Evolutionary conservation across 2,113 vertebrate genomes (phyloP), one percentile per base, ranked within the genome.

Genomic region (Notarius quadriscutis): DNA sequence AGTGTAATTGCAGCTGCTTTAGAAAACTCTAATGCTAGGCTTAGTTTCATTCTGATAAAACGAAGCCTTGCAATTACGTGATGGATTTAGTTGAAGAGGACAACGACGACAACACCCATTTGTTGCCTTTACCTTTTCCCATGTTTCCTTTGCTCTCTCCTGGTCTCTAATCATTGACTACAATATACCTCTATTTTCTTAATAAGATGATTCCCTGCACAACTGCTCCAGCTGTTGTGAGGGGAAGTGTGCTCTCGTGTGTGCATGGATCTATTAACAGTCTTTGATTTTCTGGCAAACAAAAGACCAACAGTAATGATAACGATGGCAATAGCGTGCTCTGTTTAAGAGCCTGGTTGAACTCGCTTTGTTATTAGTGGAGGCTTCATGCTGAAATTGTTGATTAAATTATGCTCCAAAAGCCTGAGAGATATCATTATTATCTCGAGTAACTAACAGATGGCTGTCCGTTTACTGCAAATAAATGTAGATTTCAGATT

Each of bases 181-280:
- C 62, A 86, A 81, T 81, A 69, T 27, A 51, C 20, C 77, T 86
- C 51, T 69, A 48, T 86, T 86, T 86, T 41, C 51, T 55, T 69
- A 69, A 63, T 53, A 78, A 77, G 63, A 72, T 15, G 4, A 27
- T 34, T 80, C 41, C 53, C 67, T 86, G 62, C 17, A 51, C 79
- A 71, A 48, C 63, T 57, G 55, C 67, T 87, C 51, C 65, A 87
- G 53, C 9, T 67, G 63, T 41, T 25, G 67, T 20, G 78, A 67
- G 50, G 62, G 7, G 25, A 50, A 63, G 69, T 58, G 30, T 17
- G 4, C 53, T 27, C 65, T 50, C 14, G 9, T 1, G 71, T 55
- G 30, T 75, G 57, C 69, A 53, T 22, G 48, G 22, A 65, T 79
- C 22, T 63, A n/a, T 58, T 58, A 18, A 87, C 22, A 50, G 63